These are phyloP conservation scores for Gymnoscopelus braueri DNA, from an alignment of 2,797 vertebrate genomes.

Conservation along the genomic window DNA sequence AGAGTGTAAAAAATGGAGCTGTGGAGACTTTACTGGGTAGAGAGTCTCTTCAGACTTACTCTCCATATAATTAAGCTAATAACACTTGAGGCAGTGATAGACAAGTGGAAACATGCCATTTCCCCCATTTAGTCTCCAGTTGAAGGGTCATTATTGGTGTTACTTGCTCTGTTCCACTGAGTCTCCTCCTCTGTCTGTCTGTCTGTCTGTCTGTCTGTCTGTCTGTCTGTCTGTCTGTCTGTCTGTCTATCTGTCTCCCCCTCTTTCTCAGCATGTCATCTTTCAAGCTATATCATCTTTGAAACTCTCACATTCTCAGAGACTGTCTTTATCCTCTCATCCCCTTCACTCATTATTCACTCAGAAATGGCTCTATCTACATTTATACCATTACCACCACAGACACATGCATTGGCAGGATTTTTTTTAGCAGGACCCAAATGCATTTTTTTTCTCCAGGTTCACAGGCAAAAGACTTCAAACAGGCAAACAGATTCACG, in stretches of 20 bases:
- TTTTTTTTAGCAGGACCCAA: no score
- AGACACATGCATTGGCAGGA: no score
- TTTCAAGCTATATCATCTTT: background rate
- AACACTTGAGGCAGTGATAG: slow-evolving; percentile 73
- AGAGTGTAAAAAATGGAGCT: no score
- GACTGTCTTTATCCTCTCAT: background rate
- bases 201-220: background rate
- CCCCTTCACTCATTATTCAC: no score
- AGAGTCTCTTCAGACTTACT: slow-evolving; percentile 38
- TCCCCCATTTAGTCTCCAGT: slow-evolving; percentile 50
- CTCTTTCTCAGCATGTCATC: slow-evolving; percentile 6
- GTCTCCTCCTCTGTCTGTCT: background rate
- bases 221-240: background rate
- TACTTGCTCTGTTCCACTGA: slow-evolving; percentile 12
- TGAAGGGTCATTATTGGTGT: slow-evolving; percentile 61
- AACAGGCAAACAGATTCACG: no score
- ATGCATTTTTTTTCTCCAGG: no score
- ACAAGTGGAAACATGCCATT: slow-evolving; percentile 72
- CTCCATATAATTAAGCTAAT: slow-evolving; percentile 77
- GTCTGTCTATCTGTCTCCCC: background rate
- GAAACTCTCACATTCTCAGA: no score
- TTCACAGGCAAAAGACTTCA: no score
- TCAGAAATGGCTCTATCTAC: no score
- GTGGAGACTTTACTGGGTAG: no score
- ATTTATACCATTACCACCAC: no score